These are phyloP conservation scores for Spea hammondii DNA, from an alignment of 2,797 vertebrate species.

Conservation along the genomic window DNA sequence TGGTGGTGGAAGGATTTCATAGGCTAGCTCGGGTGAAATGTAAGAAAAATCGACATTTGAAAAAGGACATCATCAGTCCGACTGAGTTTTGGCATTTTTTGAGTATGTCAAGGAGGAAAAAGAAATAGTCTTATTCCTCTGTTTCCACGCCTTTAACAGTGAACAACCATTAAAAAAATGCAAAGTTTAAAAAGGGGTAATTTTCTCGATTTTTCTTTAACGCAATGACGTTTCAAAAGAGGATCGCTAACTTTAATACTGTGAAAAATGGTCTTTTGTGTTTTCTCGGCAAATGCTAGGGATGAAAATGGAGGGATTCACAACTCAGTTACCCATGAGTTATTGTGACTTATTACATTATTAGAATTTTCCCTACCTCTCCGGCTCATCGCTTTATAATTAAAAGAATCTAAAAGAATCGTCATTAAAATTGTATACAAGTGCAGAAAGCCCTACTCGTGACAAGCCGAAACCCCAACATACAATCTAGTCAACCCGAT, in stretches of 20 bases:
- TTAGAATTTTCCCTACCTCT: too few species aligned
- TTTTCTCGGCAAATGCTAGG: conserved; percentile 64
- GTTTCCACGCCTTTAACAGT: conserved; percentile 57
- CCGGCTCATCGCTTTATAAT: too few species aligned
- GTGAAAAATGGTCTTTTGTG: conserved; percentile 67
- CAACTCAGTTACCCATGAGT: conserved; percentile 32
- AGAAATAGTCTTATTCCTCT: conserved; percentile 58
- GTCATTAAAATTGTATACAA: too few species aligned
- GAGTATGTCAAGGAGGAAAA: conserved; percentile 55
- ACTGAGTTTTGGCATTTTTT: conserved; percentile 26
- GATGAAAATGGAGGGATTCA: conserved; percentile 62
- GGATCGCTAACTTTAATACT: conserved; percentile 61
- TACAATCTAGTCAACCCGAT: too few species aligned
- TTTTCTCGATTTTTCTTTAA: conserved; percentile 10
- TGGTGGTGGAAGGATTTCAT: conserved; percentile 87
- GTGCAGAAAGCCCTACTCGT: too few species aligned
- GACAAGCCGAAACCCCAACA: too few species aligned
- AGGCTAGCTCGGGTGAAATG: conserved; percentile 72
- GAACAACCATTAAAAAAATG: conserved; percentile 19
- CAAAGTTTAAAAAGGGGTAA: conserved; percentile 26
- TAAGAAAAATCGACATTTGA: conserved; percentile 59
- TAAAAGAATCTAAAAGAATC: too few species aligned
- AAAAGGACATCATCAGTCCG: conserved; percentile 55
- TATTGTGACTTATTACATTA: background rate
- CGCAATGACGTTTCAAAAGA: conserved; percentile 53